Base-by-base conservation (phyloP, 92 coral and sea anemone genomes). In the Diadumene lineata region DNA sequence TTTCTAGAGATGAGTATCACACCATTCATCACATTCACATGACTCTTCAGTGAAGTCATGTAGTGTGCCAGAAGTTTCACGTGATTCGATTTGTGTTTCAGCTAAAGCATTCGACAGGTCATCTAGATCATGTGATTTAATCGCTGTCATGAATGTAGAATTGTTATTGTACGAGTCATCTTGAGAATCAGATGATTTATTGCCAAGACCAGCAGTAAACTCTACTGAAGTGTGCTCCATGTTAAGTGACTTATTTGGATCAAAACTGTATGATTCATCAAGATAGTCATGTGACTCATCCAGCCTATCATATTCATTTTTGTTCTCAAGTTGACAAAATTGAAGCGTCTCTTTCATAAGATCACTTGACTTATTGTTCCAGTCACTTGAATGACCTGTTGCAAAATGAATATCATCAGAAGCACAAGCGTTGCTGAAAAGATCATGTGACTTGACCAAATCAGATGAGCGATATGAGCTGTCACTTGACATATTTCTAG, bases 1-100 rank as follows among this genome's bases (percentile, higher is more conserved):
- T n/a, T n/a, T 31, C 70, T 74, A 89, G 63, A 89, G 75, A 56
- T 72, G 84, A 24, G 87, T 89, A 53, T 89, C 87, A 33, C 85
- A 70, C 87, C 84, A 89, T 34, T 75, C 93, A 68, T 78, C 85
- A 9, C 85, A 86, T 21, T 51, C 80, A 48, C 76, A 56, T 25
- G 74, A 22, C 68, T 76, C 60, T 19, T n/a, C 32, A 2, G 48
- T 38, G 6, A 13, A 4, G 13, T 6, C 48, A 38, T 13, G 48
- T 38, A 13, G 6, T 13, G 13, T 38, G 13, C 48, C 48, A 13
- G 48, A 4, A 4, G 48, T 38, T 13, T 38, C 48, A 38, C 48
- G 48, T 38, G 48, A 38, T 13, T 38, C 48, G 13, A 13, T 4
- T 38, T 6, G 13, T 38, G 48, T 38, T 38, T 38, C 48, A 38